Evolutionary conservation across 1,140 invertebrate genomes (phyloP).

Genomic region (Pseudomyrmex gracilis): DNA sequence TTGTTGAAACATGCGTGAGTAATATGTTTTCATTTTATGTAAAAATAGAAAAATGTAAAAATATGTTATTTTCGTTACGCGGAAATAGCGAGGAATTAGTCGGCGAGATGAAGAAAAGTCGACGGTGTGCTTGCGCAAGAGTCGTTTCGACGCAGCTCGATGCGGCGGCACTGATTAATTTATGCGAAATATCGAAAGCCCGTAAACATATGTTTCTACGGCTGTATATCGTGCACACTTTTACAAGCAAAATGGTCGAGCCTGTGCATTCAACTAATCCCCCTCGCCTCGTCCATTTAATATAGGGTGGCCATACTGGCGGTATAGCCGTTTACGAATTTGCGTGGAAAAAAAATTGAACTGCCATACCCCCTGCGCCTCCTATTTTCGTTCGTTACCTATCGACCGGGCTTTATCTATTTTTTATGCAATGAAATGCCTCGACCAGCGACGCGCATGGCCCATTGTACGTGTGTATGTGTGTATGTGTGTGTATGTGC

Average conservation of each 20-base stretch:
- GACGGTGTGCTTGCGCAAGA: constrained; percentile 1
- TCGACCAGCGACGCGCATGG: constrained; percentile 61
- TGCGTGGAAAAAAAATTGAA: constrained; percentile 78
- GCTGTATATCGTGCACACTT: constrained; percentile 71
- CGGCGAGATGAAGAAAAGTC: not conserved
- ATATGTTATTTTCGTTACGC: not conserved
- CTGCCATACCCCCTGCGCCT: constrained; percentile 69
- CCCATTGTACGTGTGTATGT: constrained; percentile 46
- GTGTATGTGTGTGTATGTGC: constrained; percentile 17
- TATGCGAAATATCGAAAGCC: constrained; percentile 70
- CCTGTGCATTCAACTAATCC: constrained; percentile 78
- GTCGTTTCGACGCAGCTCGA: not conserved
- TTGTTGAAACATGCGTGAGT: not conserved
- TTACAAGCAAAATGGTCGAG: constrained; percentile 76
- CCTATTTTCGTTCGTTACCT: constrained; percentile 81
- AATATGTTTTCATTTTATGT: not conserved
- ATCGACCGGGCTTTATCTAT: constrained; percentile 80
- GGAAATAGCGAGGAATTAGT: not conserved
- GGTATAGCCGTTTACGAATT: constrained; percentile 80
- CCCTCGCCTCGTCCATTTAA: constrained; percentile 79
- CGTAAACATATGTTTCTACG: constrained; percentile 77
- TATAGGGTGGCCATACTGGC: constrained; percentile 77
- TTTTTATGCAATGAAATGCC: constrained; percentile 77
- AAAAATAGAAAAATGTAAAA: not conserved
- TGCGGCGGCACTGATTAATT: constrained; percentile 68